Conservation (phyloP, 2,113 vertebrate genomes). For the Muntiacus reevesi region DNA sequence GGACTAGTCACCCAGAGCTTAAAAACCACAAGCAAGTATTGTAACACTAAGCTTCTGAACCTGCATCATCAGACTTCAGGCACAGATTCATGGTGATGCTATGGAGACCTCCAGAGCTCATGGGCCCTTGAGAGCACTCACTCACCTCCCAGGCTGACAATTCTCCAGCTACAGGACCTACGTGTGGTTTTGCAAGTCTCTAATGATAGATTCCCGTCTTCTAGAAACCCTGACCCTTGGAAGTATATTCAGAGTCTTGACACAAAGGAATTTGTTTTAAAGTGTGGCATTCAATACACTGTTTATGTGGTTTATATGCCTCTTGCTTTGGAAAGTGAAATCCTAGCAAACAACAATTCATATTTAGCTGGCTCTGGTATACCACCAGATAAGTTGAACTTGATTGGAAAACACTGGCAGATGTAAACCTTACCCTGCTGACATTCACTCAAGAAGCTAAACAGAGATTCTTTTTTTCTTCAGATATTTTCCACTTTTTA, state of each 20-base stretch:
- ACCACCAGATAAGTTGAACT: background rate
- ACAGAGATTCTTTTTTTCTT: background rate
- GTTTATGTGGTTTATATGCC: background rate
- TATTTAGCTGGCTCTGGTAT: background rate
- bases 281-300: background rate
- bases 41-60: background rate
- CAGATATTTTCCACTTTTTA: background rate
- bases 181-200: background rate
- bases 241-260: background rate
- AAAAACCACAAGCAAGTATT: background rate
- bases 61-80: background rate
- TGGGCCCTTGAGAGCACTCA: background rate
- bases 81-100: background rate
- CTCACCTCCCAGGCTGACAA: no score
- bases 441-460: background rate
- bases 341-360: background rate
- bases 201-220: background rate
- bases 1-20: background rate
- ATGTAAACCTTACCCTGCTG: background rate
- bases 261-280: background rate
- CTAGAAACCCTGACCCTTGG: background rate
- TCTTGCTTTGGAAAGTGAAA: conserved; percentile 3
- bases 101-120: background rate
- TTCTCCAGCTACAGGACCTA: background rate
- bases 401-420: background rate